Conservation (phyloP, 2,113 vertebrate genomes). For the Rattus norvegicus region GRCr8 NC_086020.1:37181001-37181500, state of each 20-base stretch:
- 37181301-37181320: neutral
- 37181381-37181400: neutral
- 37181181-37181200: neutral
- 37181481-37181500: neutral
- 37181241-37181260: neutral
- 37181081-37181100: conserved; percentile 16
- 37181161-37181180: neutral
- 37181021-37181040: neutral
- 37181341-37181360: neutral
- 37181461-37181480: conserved; percentile 3
- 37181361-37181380: neutral
- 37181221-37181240: neutral
- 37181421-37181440: conserved; percentile 9
- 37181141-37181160: neutral
- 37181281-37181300: neutral
- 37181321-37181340: neutral
- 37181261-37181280: neutral
- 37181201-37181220: conserved; percentile 5
- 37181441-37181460: conserved; percentile 34
- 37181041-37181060: neutral
- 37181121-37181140: neutral
- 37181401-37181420: neutral
- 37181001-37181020: neutral
- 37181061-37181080: neutral
- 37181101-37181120: neutral